Percentiles rank a stretch among this genome's conserved stretches.
Conservation (phyloP, 2,113 vertebrate species). For the Rhizomys pruinosus region DNA sequence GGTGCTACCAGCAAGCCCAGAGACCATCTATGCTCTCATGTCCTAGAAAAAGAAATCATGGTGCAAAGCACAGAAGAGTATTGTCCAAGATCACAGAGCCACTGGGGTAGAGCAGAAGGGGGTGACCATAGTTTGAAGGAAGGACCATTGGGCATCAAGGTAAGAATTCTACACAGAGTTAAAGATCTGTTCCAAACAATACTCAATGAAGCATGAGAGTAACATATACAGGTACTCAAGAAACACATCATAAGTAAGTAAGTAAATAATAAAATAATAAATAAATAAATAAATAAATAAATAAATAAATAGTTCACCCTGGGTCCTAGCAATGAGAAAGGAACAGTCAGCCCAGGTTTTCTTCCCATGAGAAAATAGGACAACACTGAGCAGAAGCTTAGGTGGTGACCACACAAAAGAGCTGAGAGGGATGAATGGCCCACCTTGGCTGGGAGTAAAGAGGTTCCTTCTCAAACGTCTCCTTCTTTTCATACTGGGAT, state of each 20-base stretch:
- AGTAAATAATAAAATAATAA: too few species aligned
- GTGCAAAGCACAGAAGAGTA: background rate
- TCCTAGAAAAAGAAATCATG: constrained; percentile 15
- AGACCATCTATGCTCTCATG: background rate
- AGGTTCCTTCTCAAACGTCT: background rate
- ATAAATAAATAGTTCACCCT: constrained; percentile 9
- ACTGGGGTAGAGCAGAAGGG: background rate
- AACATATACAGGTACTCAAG: background rate
- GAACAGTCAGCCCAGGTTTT: constrained; percentile 3
- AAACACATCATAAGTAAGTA: background rate
- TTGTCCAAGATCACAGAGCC: background rate
- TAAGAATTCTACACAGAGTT: background rate
- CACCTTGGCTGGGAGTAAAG: background rate
- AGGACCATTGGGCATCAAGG: background rate
- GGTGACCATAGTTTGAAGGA: background rate
- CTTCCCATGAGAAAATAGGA: background rate
- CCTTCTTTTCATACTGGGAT: background rate
- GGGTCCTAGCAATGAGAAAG: background rate
- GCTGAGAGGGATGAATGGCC: background rate
- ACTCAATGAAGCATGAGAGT: background rate
- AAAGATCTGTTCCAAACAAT: background rate
- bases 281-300: background rate
- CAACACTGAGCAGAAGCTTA: background rate
- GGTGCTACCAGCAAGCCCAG: background rate
- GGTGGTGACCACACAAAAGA: background rate